Evolutionary conservation across 2,113 vertebrate genomes (phyloP), one percentile per base, ranked within the genome.

Genomic region (Cyprinodon tularosa): DNA sequence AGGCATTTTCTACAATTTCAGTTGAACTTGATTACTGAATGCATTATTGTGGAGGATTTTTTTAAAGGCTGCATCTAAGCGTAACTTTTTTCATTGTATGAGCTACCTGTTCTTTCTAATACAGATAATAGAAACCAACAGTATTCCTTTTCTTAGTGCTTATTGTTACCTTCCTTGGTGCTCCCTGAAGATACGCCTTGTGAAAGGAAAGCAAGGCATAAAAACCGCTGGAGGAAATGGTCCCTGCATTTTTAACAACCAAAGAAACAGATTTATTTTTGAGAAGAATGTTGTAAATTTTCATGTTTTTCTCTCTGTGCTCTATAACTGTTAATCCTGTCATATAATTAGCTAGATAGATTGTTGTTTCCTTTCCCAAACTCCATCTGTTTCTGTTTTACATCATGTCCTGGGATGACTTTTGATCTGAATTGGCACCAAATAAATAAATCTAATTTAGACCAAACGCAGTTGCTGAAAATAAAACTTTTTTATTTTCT

Each of bases 21-120:
- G 48, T 75, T 62, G 78, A 66, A 74, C 71, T 60, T 66, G 45
- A 53, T 80, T 22, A 81, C 76, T 78, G 36, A 77, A 74, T 47
- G 40, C 36, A 9, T 47, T 53, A 14, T 74, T 78, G 69, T 57
- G 59, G 57, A 45, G 47, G 42, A 72, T 62, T 42, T 68, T 53
- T 66, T 39, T 59, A 63, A 65, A 83, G 48, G 1, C 8, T 13
- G 36, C 5, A 40, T 47, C n/a, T 37, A 42, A 48, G 71, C 45
- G 0, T 13, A n/a, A 59, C 39, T 3, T 11, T 57, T 57, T 45
- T 68, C 60, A 62, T 20, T 64, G 3, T 62, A 13, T 53, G 50
- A n/a, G 53, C 17, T 29, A 10, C 29, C 62, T 13, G 13, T 22
- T 57, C 13, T 50, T 68, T 72, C 68, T 38, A 14, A 37, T 47